These are phyloP conservation scores for Diceros bicornis DNA, from an alignment of 2,797 vertebrate genomes.

Conservation along the genomic window DNA sequence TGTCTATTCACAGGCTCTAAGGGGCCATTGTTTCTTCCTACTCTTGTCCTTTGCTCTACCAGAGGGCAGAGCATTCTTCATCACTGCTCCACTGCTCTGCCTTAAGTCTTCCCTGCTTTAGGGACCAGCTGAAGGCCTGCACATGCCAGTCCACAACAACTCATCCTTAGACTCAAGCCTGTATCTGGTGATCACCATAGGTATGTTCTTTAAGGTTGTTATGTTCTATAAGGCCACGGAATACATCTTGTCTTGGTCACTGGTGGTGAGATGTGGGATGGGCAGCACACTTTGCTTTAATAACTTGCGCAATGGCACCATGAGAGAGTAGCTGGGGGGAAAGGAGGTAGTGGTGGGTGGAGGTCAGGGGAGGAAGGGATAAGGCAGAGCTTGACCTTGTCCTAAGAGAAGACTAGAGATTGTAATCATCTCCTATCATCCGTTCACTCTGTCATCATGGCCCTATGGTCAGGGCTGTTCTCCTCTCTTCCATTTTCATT, in stretches of 20 bases:
- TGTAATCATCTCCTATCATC: not conserved
- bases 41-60: slow-evolving; percentile 4
- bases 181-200: not conserved
- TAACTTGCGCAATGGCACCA: not conserved
- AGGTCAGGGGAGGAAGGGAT: not conserved
- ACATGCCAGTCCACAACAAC: not conserved
- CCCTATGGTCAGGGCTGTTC: not conserved
- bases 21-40: not conserved
- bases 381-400: not conserved
- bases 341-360: not conserved
- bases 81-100: not conserved
- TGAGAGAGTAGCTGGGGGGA: not conserved
- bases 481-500: slow-evolving; percentile 14
- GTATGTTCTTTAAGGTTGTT: not conserved
- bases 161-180: not conserved
- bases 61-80: not conserved
- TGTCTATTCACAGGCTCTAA: not conserved
- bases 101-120: not conserved
- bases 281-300: not conserved
- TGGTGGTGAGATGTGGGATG: not conserved
- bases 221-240: not conserved
- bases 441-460: not conserved
- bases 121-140: not conserved
- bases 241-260: not conserved
- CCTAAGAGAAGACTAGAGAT: not conserved